Evolutionary conservation across 2,888 invertebrate genomes (phyloP), one percentile per base, ranked within the genome.

Genomic region (Coenonympha glycerion): DNA sequence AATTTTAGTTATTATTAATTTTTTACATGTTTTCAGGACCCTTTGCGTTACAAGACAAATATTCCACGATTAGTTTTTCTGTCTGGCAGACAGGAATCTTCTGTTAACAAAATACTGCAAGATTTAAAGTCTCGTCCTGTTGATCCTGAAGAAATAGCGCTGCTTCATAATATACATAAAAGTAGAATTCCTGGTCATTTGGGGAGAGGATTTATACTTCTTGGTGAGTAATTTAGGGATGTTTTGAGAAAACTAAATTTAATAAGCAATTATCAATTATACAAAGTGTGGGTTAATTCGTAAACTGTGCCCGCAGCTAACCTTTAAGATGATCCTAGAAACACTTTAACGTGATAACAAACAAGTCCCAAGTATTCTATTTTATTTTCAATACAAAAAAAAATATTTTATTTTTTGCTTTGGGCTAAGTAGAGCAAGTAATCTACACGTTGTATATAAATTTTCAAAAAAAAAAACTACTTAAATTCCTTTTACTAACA

Each of bases 111-210:
- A 11, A 63, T 83, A 11, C 51, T 81, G 2, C 49, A 68, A 0
- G 62, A 75, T 18, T 56, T 85, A 3, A 78, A 81, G 57, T 66
- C 70, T 1, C 71, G 66, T 0, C 64, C 74, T 0, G 60, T 84
- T n/a, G 81, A 84, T 40, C 68, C 79, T 0, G 84, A 85, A 40
- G 73, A 83, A 48, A 31, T 81, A n/a, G 76, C 77, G 0, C 55
- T 84, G 2, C 58, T 81, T 1, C 76, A 77, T 37, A 79, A 82
- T 26, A 75, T 83, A 21, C 79, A 84, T 28, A 55, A 63, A 31
- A 56, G 49, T 0, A 71, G 57, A 28, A 71, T 74, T 3, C 50
- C 69, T 6, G 83, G 81, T 2, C 80, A 85, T 64, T 63, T 83
- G 21, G 78, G 78, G 5, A 71, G 81, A 62, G 84, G 84, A 41